Conservation (phyloP, 64 coral and sea anemone species). For the Montipora capricornis region DNA sequence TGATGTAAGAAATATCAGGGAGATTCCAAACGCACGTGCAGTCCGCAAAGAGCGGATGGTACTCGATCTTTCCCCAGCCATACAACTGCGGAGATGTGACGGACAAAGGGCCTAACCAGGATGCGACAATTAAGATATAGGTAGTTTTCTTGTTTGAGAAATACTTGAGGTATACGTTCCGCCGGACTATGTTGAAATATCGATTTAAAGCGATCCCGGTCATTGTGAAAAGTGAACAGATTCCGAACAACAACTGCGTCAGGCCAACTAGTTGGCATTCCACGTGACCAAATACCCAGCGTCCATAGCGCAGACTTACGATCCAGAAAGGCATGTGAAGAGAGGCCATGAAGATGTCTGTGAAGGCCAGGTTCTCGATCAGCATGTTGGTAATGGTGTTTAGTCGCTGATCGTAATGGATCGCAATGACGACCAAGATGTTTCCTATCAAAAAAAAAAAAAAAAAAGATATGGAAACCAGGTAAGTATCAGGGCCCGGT, state of each 20-base stretch:
- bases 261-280: slow-evolving; percentile 40
- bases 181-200: slow-evolving; percentile 68
- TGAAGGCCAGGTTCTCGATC: slow-evolving; percentile 68
- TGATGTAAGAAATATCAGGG: slow-evolving; percentile 50
- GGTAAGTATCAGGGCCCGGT: not conserved
- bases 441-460: slow-evolving; percentile 4
- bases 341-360: slow-evolving; percentile 57
- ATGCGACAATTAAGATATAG: not conserved
- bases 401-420: slow-evolving; percentile 31
- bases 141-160: slow-evolving; percentile 31
- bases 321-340: slow-evolving; percentile 77
- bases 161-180: slow-evolving; percentile 20
- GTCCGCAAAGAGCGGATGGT: slow-evolving; percentile 23
- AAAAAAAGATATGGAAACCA: not conserved
- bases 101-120: slow-evolving; percentile 37
- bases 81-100: slow-evolving; percentile 56
- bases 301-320: slow-evolving; percentile 43
- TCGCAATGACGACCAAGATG: slow-evolving; percentile 8
- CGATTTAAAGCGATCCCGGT: slow-evolving; percentile 57
- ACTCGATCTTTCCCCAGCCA: slow-evolving; percentile 44
- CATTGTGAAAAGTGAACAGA: slow-evolving; percentile 61
- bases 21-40: slow-evolving; percentile 64
- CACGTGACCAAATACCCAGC: slow-evolving; percentile 56
- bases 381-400: slow-evolving; percentile 62
- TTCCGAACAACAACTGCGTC: slow-evolving; percentile 57